Evolutionary conservation across 2,113 vertebrate genomes (phyloP), one percentile per base, ranked within the genome.

Genomic region (Dipodomys merriami): DNA sequence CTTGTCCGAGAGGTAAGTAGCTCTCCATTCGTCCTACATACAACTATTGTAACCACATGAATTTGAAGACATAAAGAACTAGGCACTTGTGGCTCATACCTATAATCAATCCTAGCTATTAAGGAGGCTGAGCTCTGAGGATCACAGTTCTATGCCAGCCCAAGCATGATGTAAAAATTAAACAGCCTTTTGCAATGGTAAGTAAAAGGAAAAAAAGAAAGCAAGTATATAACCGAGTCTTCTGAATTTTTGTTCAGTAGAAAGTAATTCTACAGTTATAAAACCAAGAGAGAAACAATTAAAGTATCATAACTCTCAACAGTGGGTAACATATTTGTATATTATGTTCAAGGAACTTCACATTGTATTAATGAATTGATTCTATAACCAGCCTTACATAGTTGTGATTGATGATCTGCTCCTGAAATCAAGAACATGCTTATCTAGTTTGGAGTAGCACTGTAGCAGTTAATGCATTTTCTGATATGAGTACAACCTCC

Each of bases 361-460:
- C 12, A 25, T 69, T 49, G 81, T 71, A 30, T 74, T 76, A 62
- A 19, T 67, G 3, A 16, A 65, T 39, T 86, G 7, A 13, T 92
- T 79, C 30, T 92, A 27, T 29, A 84, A 87, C 22, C 7, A 94
- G 33, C 27, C 22, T 33, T 62, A 49, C 16, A 7, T 19, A 73
- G 33, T 85, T 2, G 12, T 91, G 77, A 88, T 64, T 90, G 74
- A 96, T 91, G 30, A 79, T 2, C 49, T 92, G 23, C 53, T 87
- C 30, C 71, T 88, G 79, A 12, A 92, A 92, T 96, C 88, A 88
- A 83, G 57, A 93, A 93, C 74, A 94, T 76, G 73, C 20, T 82
- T 81, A 82, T 86, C 25, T 5, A 86, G 64, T 89, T 91, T 82
- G n/a, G 53, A 69, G 62, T 80, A 95, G 78, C 89, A 83, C 20